phyloP scores from a whole-genome alignment of 2,113 vertebrate genomes.

The Rhabdomys dilectus region DNA sequence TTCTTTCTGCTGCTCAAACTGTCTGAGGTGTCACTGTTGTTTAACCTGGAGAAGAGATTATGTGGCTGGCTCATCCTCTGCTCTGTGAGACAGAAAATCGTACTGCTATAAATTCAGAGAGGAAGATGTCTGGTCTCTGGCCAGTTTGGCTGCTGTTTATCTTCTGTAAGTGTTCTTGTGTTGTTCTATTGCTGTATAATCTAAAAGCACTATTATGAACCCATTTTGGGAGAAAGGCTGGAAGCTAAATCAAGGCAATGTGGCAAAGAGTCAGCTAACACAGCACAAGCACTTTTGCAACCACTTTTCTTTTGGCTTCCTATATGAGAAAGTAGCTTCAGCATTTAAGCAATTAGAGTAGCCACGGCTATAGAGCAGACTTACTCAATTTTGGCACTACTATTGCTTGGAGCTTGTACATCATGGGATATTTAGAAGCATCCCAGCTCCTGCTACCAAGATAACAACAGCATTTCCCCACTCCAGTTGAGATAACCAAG shows the following conservation, averaged over 20 bases:
- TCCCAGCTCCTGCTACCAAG: not conserved
- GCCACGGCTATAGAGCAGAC: not conserved
- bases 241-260: constrained; percentile 59
- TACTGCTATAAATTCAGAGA: constrained; percentile 63
- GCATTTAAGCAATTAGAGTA: not conserved
- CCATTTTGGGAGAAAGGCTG: constrained; percentile 50
- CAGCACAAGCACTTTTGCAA: constrained; percentile 9
- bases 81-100: constrained; percentile 61
- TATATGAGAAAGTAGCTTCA: constrained; percentile 39
- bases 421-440: not conserved
- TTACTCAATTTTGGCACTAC: not conserved
- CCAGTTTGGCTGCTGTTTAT: constrained; percentile 51
- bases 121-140: constrained; percentile 52
- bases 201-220: constrained; percentile 37
- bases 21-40: constrained; percentile 42
- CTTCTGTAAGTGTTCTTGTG: constrained; percentile 49
- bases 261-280: constrained; percentile 53
- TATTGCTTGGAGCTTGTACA: not conserved
- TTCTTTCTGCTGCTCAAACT: constrained; percentile 43
- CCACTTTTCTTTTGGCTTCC: constrained; percentile 21
- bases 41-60: constrained; percentile 45
- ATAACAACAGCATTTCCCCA: not conserved
- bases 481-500: not conserved
- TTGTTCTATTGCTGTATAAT: not conserved
- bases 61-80: constrained; percentile 52